Evolutionary conservation across 2,888 invertebrate species (phyloP).

Genomic region (Rapana venosa): DNA sequence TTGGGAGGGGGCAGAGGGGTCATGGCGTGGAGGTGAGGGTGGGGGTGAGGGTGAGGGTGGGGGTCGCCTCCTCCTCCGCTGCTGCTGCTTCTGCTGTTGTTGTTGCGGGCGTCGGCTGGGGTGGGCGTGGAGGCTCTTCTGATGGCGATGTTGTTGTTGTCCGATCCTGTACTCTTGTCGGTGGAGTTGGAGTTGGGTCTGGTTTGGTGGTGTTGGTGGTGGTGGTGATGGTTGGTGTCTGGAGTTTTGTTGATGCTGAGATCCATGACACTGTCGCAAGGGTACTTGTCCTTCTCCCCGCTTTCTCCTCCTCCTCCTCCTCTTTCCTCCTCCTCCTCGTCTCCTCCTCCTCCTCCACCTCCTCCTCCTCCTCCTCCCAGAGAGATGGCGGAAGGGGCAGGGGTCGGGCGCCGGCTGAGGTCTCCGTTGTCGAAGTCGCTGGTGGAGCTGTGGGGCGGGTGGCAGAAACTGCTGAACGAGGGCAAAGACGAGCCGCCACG

Average conservation of each 20-base stretch:
- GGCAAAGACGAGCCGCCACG: conserved; percentile 39
- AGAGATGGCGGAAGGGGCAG: background rate
- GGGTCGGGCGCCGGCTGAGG: background rate
- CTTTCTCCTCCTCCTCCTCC: background rate
- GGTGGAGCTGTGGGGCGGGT: conserved; percentile 36
- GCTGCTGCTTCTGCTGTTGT: no score
- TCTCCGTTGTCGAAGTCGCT: background rate
- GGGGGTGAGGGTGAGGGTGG: background rate
- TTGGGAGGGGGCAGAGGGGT: conserved; percentile 28
- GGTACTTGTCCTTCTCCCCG: conserved; percentile 41
- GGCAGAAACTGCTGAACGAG: conserved; percentile 52
- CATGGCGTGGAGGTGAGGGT: background rate
- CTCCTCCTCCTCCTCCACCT: background rate
- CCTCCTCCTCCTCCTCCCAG: background rate
- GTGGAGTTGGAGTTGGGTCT: conserved; percentile 37
- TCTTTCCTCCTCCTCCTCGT: background rate
- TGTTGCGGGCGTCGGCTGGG: conserved; percentile 58
- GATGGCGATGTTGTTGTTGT: background rate
- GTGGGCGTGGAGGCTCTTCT: background rate
- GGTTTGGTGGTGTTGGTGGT: conserved; percentile 35
- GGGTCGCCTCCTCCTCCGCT: no score
- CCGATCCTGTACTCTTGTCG: background rate
- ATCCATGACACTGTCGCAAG: conserved; percentile 67
- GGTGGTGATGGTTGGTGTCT: conserved; percentile 41
- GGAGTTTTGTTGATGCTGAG: conserved; percentile 69